Conservation (phyloP, 2,888 invertebrate species). For the Lycophotia porphyrea region DNA sequence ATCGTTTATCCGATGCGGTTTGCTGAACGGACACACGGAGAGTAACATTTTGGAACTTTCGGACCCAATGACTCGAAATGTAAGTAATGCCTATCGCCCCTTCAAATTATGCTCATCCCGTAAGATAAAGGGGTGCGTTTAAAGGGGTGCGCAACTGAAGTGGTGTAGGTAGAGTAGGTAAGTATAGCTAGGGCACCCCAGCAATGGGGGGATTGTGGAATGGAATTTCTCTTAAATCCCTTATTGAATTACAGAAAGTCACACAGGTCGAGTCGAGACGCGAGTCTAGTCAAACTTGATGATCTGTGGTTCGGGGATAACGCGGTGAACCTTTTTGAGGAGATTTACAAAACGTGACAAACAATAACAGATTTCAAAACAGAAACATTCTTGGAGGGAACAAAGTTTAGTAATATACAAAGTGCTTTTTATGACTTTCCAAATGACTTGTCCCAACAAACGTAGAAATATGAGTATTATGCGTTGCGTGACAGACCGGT, state of each 20-base stretch:
- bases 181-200: slow-evolving; percentile 21
- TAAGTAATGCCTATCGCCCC: slow-evolving; percentile 30
- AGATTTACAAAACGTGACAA: slow-evolving; percentile 9
- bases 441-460: slow-evolving; percentile 57
- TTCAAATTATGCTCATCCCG: slow-evolving; percentile 43
- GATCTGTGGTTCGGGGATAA: slow-evolving; percentile 2
- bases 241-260: slow-evolving; percentile 28
- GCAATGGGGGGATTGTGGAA: slow-evolving; percentile 23
- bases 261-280: slow-evolving; percentile 15
- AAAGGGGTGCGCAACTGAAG: neutral
- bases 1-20: slow-evolving; percentile 30
- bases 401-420: slow-evolving; percentile 35
- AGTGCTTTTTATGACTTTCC: slow-evolving; percentile 50
- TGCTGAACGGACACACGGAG: slow-evolving; percentile 32
- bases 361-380: slow-evolving; percentile 36
- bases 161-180: slow-evolving; percentile 1
- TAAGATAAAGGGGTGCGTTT: slow-evolving; percentile 46
- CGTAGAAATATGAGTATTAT: slow-evolving; percentile 59
- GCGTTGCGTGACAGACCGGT: slow-evolving; percentile 62
- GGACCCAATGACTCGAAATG: slow-evolving; percentile 45
- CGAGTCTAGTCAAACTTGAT: slow-evolving; percentile 20
- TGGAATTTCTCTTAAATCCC: slow-evolving; percentile 35
- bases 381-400: slow-evolving; percentile 32
- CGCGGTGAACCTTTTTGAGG: neutral
- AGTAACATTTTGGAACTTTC: slow-evolving; percentile 37